Evolutionary conservation across 1,140 invertebrate species (phyloP), one percentile per base, ranked within the genome.

Genomic region (Papilio machaon): DNA sequence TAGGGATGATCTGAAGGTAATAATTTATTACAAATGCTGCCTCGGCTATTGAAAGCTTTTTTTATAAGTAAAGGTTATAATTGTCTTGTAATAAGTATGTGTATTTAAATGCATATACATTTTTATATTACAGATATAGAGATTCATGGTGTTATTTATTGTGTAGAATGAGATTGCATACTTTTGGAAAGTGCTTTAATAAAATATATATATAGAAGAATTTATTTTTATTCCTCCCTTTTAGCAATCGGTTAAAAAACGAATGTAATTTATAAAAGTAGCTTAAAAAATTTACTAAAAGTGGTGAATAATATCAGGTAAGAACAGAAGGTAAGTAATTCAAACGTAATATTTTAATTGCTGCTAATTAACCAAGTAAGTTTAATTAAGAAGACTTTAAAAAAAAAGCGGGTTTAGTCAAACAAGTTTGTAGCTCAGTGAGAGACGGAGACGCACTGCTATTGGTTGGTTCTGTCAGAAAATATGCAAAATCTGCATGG

Each of bases 61-160:
- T 17, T n/a, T 76, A 47, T 15, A 49, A 75, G n/a, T 35, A 76
- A 67, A 67, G 64, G 3, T 35, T 64, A 23, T 64, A 10, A 2
- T 13, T 67, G 30, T 30, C 64, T 35, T 38, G n/a, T 77, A 30
- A 38, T 35, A 54, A 35, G 15, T 58, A 38, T 60, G 52, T 35
- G 35, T 77, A 17, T 76, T 76, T 58, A 76, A 52, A 76, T 52
- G n/a, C 43, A 75, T 15, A 54, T 54, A 77, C 49, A 77, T 77
- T 54, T 77, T 77, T 76, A 77, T 23, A 35, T n/a, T 54, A 77
- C 60, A 38, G 49, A 60, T 52, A 52, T 58, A 35, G 15, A 60
- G 15, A 60, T 58, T 35, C 35, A 35, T 67, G 64, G 64, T 77
- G 75, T 77, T 77, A 77, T 77, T 77, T 77, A 77, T 77, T 77